These are phyloP conservation scores for Amblyraja radiata DNA, from an alignment of 2,797 vertebrate species.

Conservation along the genomic window DNA sequence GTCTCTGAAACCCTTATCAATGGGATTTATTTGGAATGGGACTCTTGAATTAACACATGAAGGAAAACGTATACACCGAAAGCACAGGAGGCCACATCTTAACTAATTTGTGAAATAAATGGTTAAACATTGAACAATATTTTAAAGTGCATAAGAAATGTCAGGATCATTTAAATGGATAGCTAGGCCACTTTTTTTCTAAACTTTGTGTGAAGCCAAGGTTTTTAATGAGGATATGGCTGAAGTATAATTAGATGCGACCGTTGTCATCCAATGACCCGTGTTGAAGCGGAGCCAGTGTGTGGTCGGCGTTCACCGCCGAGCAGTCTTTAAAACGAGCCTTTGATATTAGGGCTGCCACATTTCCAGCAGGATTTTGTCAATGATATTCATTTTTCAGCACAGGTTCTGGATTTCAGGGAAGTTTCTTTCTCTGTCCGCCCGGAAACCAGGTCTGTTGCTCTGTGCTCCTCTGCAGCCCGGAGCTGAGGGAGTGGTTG, in stretches of 20 bases:
- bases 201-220: not conserved
- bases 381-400: no score
- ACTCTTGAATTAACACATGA: not conserved
- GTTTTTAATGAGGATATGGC: not conserved
- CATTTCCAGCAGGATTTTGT: no score
- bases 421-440: not conserved
- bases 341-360: not conserved
- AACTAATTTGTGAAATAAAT: not conserved
- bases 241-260: not conserved
- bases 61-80: no score
- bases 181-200: not conserved
- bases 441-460: not conserved
- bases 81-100: no score
- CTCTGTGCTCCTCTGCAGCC: not conserved
- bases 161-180: not conserved
- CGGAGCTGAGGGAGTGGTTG: not conserved
- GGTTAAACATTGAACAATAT: not conserved
- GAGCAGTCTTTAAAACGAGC: not conserved
- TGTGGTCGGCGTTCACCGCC: not conserved
- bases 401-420: no score
- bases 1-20: not conserved
- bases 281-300: no score
- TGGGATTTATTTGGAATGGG: not conserved
- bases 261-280: not conserved
- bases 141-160: not conserved